Evolutionary conservation across 2,888 invertebrate genomes (phyloP).

Genomic region (Acronicta aceris): DNA sequence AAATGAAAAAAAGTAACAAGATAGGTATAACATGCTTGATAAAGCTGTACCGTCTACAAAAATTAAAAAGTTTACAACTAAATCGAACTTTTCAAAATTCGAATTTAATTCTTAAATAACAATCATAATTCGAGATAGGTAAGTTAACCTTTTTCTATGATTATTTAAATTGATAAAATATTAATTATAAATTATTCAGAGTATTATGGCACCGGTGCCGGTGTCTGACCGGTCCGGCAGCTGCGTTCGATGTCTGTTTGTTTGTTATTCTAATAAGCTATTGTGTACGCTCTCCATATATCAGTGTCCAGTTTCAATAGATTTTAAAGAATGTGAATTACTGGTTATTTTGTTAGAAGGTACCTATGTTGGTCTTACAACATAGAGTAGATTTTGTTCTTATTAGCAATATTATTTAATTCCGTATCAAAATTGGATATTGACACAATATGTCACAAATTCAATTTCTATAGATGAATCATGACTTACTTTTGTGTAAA

Average conservation of each 20-base stretch:
- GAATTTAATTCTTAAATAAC: no score
- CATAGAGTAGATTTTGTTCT: slow-evolving; percentile 7
- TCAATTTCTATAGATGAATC: no score
- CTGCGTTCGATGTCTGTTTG: slow-evolving; percentile 66
- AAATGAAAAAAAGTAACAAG: no score
- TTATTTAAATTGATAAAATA: slow-evolving; percentile 40
- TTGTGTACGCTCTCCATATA: slow-evolving; percentile 57
- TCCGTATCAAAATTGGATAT: no score
- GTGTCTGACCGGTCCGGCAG: slow-evolving; percentile 78
- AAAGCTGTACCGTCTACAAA: no score
- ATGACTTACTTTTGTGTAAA: no score
- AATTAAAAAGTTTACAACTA: no score
- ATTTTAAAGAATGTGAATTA: slow-evolving; percentile 55
- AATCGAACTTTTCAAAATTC: no score
- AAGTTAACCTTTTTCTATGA: no score
- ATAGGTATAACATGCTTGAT: no score
- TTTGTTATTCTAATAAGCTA: slow-evolving; percentile 69
- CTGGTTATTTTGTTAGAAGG: slow-evolving; percentile 52
- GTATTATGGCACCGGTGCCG: slow-evolving; percentile 36
- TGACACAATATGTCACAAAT: no score
- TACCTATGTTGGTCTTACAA: slow-evolving; percentile 12
- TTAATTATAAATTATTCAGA: slow-evolving; percentile 47
- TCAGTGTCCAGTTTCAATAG: slow-evolving; percentile 59
- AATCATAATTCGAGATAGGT: no score
- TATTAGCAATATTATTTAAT: slow-evolving; percentile 6